These are phyloP conservation scores for Drosophila merina DNA, from an alignment of 2,888 invertebrate species.

Conservation along the genomic window DNA sequence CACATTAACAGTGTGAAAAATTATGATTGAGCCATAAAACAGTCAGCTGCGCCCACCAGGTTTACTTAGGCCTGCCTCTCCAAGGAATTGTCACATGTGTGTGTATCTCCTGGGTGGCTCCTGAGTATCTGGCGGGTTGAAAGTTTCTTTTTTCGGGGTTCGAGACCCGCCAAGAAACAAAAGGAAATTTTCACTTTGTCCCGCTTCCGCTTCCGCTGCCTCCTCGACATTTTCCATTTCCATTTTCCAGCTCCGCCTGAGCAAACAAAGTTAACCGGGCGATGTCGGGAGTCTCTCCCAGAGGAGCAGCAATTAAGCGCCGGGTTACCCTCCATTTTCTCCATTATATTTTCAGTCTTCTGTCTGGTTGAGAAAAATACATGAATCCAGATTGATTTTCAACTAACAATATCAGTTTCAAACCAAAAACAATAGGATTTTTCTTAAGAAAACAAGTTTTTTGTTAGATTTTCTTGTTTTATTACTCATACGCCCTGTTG, in stretches of 20 bases:
- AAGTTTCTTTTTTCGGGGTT: slow-evolving; percentile 10
- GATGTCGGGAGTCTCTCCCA: slow-evolving; percentile 4
- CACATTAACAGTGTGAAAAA: slow-evolving; percentile 81
- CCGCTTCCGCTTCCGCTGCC: slow-evolving; percentile 51
- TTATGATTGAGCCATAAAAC: slow-evolving; percentile 80
- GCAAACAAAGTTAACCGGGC: slow-evolving; percentile 49
- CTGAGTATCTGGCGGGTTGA: slow-evolving; percentile 10
- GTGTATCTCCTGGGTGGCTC: background rate
- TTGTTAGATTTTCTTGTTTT: background rate
- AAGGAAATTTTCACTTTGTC: slow-evolving; percentile 75
- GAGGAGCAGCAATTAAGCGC: slow-evolving; percentile 43
- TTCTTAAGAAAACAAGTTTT: too few species aligned
- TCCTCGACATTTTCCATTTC: slow-evolving; percentile 50
- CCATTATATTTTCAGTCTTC: slow-evolving; percentile 2
- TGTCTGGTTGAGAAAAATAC: background rate
- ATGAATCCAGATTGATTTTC: slow-evolving; percentile 7
- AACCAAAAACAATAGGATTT: too few species aligned
- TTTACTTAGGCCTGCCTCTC: slow-evolving; percentile 27
- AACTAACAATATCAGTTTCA: background rate
- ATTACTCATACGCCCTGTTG: background rate
- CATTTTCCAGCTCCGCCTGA: slow-evolving; percentile 32
- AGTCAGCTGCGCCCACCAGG: slow-evolving; percentile 69
- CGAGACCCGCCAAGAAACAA: slow-evolving; percentile 25
- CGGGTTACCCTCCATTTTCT: slow-evolving; percentile 12
- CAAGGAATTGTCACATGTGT: slow-evolving; percentile 30